Base-by-base conservation (phyloP, 2,888 invertebrate genomes). In the Ophioninae sp. region DNA sequence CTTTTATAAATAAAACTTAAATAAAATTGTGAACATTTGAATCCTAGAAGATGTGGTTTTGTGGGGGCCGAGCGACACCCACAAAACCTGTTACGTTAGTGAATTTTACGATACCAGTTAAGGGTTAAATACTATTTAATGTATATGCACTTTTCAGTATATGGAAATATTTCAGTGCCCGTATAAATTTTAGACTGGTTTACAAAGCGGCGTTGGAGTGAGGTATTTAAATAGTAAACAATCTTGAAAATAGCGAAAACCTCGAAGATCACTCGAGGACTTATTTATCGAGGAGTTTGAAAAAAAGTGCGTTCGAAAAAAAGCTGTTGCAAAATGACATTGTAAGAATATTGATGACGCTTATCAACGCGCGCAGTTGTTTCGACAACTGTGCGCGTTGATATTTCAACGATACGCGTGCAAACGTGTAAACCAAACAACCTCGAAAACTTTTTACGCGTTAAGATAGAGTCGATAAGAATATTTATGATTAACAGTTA, bases 401-500 rank as follows among this genome's bases (percentile, higher is more conserved):
- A 50, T 10, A 50, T 50, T 50, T 50, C 50, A 50, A 50, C 50
- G 3, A 50, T 17, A 50, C 50, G 50, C 13, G 17, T 13, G 50
- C 50, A 13, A 37, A 62, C 30, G 23, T 30, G 13, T 17, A 62
- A 2, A 17, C 30, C 30, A 21, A 17, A 23, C 17, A 62, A 13
- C 30, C 62, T 62, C 23, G 8, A 62, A 37, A 13, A 50, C 8
- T 62, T 23, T 62, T 37, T 69, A 39, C 67, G 67, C 20, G 59
- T 72, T 74, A 59, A 65, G 61, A 59, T 70, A 13, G 56, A 50
- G 2, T 50, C 6, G 50, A 17, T 50, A 62, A 8, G 20, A 8
- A 21, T 74, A 79, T 79, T 75, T 67, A 79, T 65, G 10, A 75
- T 65, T 74, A 50, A 69, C n/a, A 65, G 20, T 65, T 64, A 69